Base-by-base conservation (phyloP, 2,113 vertebrate genomes). In the Cercocebus atys region DNA sequence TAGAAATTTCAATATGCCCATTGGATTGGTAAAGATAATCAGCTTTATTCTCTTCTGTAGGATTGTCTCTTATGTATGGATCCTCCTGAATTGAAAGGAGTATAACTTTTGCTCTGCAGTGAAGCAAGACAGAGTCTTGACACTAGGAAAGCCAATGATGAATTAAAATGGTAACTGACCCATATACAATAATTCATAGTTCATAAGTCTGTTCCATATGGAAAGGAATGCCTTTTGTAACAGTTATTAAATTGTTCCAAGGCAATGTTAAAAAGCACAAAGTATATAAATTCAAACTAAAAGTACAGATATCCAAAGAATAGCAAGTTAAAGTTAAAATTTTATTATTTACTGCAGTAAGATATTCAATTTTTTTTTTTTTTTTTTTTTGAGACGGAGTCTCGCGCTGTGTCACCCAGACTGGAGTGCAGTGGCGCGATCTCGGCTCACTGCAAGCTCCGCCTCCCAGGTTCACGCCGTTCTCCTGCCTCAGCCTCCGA, bases 241-340 rank as follows among this genome's bases (percentile, higher is more conserved):
- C 23, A 64, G 80, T 78, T 93, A 22, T 59, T 52, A 75, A 88
- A 73, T 64, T 70, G n/a, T 18, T 88, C 94, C 73, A 91, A 79
- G 84, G 76, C 40, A n/a, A 88, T 66, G 6, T 93, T 86, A 57
- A 82, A 84, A 97, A 90, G 3, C 38, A 94, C 86, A 4, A 94
- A 88, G n/a, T 76, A 72, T 12, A 40, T 64, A 92, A 83, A 61
- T 90, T 66, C 45, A 90, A 90, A 70, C n/a, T 78, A 75, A 94
- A 75, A 47, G 72, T 30, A 94, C 35, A 93, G 83, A 88, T 73
- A 93, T 68, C 50, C n/a, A 85, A 90, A 96, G 76, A 93, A 73
- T 18, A 94, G 22, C 89, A 93, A 95, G 59, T 38, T 70, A 76
- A 93, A 95, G 59, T 38, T 70, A 76, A 95, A 64, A 72, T 81